Evolutionary conservation across 2,113 vertebrate genomes (phyloP).

Genomic region (Cervus canadensis): DNA sequence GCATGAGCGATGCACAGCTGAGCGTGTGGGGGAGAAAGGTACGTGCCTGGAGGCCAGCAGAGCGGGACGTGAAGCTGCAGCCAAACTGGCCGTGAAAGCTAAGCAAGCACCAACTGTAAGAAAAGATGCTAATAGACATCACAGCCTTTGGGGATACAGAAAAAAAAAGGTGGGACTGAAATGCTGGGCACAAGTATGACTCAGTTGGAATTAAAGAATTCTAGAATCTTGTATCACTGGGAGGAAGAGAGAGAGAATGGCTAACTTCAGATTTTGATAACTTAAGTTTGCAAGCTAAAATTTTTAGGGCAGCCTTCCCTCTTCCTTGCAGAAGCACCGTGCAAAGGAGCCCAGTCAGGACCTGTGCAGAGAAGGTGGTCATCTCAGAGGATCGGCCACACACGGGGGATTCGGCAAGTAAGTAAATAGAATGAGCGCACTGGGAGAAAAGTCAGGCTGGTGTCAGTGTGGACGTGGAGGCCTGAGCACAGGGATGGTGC

Average conservation of each 20-base stretch:
- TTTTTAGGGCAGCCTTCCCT: too few relatives aligned
- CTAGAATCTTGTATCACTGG: neutral
- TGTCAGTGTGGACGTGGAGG: accelerated
- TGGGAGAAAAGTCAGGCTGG: too few relatives aligned
- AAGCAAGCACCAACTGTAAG: neutral
- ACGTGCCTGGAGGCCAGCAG: accelerated
- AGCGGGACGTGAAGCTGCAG: too few relatives aligned
- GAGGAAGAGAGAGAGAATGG: neutral
- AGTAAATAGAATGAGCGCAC: too few relatives aligned
- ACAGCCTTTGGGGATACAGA: accelerated
- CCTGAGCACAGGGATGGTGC: neutral
- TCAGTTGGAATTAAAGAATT: neutral
- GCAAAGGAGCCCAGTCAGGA: neutral
- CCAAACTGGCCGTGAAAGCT: accelerated
- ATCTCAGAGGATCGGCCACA: neutral
- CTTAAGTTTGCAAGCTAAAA: too few relatives aligned
- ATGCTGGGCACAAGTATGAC: neutral
- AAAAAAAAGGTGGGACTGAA: too few relatives aligned
- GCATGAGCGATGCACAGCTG: accelerated
- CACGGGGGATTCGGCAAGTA: neutral
- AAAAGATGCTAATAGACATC: neutral
- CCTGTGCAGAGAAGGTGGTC: neutral
- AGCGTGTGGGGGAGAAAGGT: accelerated
- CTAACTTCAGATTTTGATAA: neutral
- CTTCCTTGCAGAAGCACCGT: neutral